phyloP scores from a whole-genome alignment of 2,113 vertebrate species.

The Onychostruthus taczanowskii region DNA sequence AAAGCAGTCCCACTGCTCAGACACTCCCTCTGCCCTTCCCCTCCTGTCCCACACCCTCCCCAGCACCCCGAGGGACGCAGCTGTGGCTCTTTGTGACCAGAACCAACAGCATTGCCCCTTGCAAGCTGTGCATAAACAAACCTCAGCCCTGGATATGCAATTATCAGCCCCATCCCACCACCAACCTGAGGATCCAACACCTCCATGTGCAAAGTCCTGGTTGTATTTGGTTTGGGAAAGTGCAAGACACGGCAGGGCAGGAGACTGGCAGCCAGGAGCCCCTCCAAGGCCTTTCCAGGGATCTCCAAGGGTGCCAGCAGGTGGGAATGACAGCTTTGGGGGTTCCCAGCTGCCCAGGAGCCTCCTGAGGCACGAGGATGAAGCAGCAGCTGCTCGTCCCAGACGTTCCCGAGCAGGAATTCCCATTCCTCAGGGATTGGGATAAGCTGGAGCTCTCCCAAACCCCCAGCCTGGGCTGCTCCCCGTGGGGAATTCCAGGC shows the following conservation, averaged over 20 bases:
- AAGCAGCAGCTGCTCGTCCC: neutral
- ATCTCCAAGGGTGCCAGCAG: neutral
- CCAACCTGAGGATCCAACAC: neutral
- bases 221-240: neutral
- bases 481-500: neutral
- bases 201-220: neutral
- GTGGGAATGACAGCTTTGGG: neutral
- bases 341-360: neutral
- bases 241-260: neutral
- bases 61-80: neutral
- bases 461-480: neutral
- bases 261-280: neutral
- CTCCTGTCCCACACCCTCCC: neutral
- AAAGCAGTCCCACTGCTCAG: neutral
- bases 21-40: neutral
- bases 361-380: neutral
- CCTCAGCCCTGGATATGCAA: rapidly evolving
- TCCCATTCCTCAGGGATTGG: neutral
- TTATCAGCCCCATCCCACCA: rapidly evolving
- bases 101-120: neutral
- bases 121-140: neutral
- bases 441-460: neutral
- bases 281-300: neutral
- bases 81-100: rapidly evolving
- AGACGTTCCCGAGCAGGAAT: neutral